A percentile compares a stretch with the other conserved stretches of the same genome.
Evolutionary conservation across 2,888 invertebrate species (phyloP).

Genomic region (Macaria notata): DNA sequence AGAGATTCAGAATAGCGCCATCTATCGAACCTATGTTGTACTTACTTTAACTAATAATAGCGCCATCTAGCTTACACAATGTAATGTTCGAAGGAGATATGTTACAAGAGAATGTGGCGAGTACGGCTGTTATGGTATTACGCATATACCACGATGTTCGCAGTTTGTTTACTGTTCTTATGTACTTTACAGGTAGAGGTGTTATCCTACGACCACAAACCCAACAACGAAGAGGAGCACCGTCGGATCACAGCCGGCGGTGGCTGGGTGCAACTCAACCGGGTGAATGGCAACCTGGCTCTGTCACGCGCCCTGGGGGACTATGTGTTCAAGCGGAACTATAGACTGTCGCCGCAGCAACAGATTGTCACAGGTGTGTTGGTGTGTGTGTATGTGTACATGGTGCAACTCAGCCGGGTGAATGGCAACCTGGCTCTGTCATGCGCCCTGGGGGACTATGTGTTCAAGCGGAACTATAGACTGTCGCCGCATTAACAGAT

Average conservation of each 20-base stretch:
- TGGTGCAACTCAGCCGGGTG: constrained; percentile 87
- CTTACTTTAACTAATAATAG: too few relatives aligned
- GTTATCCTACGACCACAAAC: constrained; percentile 97
- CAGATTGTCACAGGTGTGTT: constrained; percentile 96
- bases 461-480: constrained; percentile 94
- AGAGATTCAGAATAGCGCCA: background rate
- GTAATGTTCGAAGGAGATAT: too few relatives aligned
- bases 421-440: constrained; percentile 49
- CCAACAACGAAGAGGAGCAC: constrained; percentile 93
- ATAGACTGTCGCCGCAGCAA: constrained; percentile 91
- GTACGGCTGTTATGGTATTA: too few relatives aligned
- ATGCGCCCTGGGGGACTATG: constrained; percentile 97
- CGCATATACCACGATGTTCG: too few relatives aligned
- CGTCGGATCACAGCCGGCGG: constrained; percentile 96
- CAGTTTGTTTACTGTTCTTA: too few relatives aligned
- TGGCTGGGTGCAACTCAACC: constrained; percentile 98
- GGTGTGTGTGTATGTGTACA: background rate
- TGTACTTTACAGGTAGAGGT: constrained; percentile 77
- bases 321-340: constrained; percentile 97
- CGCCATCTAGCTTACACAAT: too few relatives aligned
- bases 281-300: constrained; percentile 99
- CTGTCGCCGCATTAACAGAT: too few relatives aligned
- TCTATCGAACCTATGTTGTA: background rate
- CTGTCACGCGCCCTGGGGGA: constrained; percentile 98
- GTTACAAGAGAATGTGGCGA: too few relatives aligned